Evolutionary conservation across 2,888 invertebrate genomes (phyloP), one percentile per base, ranked within the genome.

Genomic region (Galerucella pusilla): DNA sequence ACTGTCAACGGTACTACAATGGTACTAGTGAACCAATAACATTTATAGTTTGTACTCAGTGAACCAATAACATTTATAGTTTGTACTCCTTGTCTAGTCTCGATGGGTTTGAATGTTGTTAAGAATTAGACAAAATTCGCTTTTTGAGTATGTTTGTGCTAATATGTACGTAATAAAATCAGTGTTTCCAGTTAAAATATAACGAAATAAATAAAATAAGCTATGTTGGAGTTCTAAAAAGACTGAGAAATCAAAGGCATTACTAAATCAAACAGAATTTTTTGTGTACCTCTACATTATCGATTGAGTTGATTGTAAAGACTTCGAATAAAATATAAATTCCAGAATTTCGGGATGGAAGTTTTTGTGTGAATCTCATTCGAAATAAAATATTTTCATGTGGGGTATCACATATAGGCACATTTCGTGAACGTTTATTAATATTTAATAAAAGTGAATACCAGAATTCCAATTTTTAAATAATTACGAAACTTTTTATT

Each of bases 201-300:
- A n/a, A 52, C 52, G 3, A 5, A 52, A 52, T 52, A 1, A 6
- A 14, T 14, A 14, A 52, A 52, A 52, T n/a, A n/a, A 1, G 12
- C 3, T 14, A n/a, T 52, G n/a, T 52, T 4, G 12, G n/a, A 52
- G 52, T 2, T 14, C 12, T 52, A 14, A 52, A 52, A 52, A 14
- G 52, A 3, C 52, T n/a, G n/a, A 52, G n/a, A 11, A 49, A 49
- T 49, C 49, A 49, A n/a, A 68, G 45, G 45, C 68, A 68, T 68
- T 68, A 60, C 25, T 69, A 49, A 46, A 69, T 61, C 69, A 69
- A 69, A 46, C 59, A 68, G 11, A 59, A 68, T 68, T 45, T 45
- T 16, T 59, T 68, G 59, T 68, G 59, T 69, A 60, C 16, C 20
- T 20, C 35, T 35, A 46, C 4, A 28, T 69, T 60, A 69, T 69